Conservation (phyloP, 2,888 invertebrate species). For the Drosophila eohydei region DNA sequence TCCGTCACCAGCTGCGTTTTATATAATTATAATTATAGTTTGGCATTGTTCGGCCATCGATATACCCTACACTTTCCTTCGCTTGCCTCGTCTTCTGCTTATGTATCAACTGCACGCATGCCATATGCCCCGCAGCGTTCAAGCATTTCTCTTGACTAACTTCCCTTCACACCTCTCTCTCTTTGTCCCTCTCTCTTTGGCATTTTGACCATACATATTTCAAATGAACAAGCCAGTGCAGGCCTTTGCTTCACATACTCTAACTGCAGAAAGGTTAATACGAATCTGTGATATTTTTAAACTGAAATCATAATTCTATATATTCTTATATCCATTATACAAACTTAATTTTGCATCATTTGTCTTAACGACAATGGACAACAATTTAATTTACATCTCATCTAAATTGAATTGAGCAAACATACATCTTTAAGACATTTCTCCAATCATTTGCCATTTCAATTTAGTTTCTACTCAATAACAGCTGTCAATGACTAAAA, state of each 20-base stretch:
- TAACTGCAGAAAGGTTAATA: background rate
- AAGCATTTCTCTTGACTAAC: constrained; percentile 33
- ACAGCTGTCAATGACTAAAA: background rate
- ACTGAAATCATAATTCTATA: background rate
- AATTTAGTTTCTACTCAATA: too few species aligned
- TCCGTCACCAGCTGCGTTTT: constrained; percentile 42
- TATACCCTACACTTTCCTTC: constrained; percentile 5
- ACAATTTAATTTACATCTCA: too few species aligned
- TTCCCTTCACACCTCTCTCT: constrained; percentile 11
- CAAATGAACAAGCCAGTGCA: constrained; percentile 7
- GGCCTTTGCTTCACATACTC: constrained; percentile 15
- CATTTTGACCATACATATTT: constrained; percentile 26
- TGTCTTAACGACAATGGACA: too few species aligned
- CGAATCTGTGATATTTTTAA: background rate
- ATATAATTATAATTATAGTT: constrained; percentile 36
- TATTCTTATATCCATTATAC: too few species aligned
- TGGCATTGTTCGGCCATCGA: constrained; percentile 7
- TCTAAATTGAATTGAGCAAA: too few species aligned
- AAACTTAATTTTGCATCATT: too few species aligned
- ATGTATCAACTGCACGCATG: constrained; percentile 13
- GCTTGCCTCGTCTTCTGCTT: background rate
- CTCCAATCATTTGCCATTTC: background rate
- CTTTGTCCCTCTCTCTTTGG: background rate
- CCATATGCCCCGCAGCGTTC: background rate
- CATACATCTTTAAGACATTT: background rate